phyloP scores from a whole-genome alignment of 2,113 vertebrate genomes.

The Cyprinus carpio region DNA sequence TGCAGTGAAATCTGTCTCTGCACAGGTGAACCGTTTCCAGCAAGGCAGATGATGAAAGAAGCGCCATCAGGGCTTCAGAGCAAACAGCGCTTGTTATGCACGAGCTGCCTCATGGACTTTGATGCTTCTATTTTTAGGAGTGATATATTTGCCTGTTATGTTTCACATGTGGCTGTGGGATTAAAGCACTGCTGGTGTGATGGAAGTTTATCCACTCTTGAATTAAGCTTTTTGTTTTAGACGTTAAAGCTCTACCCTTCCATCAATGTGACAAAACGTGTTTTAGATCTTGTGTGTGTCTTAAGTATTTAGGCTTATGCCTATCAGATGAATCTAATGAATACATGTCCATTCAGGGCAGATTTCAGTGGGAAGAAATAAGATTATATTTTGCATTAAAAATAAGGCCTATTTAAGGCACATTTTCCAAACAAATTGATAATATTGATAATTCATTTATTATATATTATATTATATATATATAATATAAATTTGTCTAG shows the following conservation, averaged over 20 bases:
- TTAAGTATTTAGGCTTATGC: neutral
- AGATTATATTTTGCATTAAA: neutral
- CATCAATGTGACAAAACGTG: neutral
- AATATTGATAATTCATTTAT: no score
- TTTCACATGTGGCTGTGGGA: neutral
- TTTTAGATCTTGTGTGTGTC: neutral
- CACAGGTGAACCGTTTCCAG: constrained; percentile 10
- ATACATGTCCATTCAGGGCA: neutral
- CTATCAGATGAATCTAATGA: neutral
- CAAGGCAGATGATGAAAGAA: constrained; percentile 23
- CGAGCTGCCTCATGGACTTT: constrained; percentile 4
- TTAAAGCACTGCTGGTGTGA: neutral
- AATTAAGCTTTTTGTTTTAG: neutral
- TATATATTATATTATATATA: no score
- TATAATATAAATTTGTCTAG: neutral
- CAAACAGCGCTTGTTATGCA: constrained; percentile 9
- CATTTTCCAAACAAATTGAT: no score
- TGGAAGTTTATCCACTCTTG: neutral
- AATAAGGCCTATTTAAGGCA: no score
- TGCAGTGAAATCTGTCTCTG: neutral
- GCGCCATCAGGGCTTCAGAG: constrained; percentile 22
- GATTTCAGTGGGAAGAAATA: neutral
- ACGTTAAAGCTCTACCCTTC: neutral
- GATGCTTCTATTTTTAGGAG: constrained; percentile 21
- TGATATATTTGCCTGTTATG: constrained; percentile 27